Conservation (phyloP, 2,888 invertebrate species). For the Buathra laborator region DNA sequence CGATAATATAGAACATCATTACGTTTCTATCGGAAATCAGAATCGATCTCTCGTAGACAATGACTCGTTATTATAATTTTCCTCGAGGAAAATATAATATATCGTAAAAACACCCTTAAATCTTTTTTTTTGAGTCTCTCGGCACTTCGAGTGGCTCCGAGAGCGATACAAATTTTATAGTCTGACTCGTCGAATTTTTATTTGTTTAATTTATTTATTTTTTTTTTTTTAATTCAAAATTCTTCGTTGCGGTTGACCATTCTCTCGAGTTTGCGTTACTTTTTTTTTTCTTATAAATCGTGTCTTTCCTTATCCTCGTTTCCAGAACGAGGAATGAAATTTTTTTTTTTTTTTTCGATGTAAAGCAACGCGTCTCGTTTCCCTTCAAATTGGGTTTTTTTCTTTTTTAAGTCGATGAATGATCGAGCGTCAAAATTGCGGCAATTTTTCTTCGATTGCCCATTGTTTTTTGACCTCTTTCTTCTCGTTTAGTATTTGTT, state of each 20-base stretch:
- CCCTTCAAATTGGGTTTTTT: neutral
- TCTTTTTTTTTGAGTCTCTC: neutral
- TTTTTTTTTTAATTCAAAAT: slow-evolving; percentile 27
- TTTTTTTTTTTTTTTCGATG: slow-evolving; percentile 12
- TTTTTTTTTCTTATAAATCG: slow-evolving; percentile 10
- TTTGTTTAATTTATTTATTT: slow-evolving; percentile 11
- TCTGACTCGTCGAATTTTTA: slow-evolving; percentile 47
- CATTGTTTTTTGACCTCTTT: slow-evolving; percentile 19
- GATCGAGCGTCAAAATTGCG: slow-evolving; percentile 2
- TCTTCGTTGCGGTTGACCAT: slow-evolving; percentile 43
- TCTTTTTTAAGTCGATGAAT: slow-evolving; percentile 28
- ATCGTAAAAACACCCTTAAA: slow-evolving; percentile 46
- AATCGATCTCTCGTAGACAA: slow-evolving; percentile 43
- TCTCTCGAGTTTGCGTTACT: slow-evolving; percentile 10
- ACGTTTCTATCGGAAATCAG: slow-evolving; percentile 40
- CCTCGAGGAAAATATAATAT: slow-evolving; percentile 18
- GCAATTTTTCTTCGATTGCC: slow-evolving; percentile 13
- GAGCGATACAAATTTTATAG: slow-evolving; percentile 46
- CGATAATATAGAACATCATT: slow-evolving; percentile 34
- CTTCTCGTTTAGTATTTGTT: slow-evolving; percentile 27
- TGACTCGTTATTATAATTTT: slow-evolving; percentile 18
- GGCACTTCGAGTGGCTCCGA: slow-evolving; percentile 1
- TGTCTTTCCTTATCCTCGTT: slow-evolving; percentile 52
- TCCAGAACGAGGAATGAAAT: slow-evolving; percentile 59
- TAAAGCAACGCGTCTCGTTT: neutral